A percentile compares a stretch with the other conserved stretches of the same genome.
Evolutionary conservation across 2,888 invertebrate genomes (phyloP).

Genomic region (Tetrapedia diversipes): DNA sequence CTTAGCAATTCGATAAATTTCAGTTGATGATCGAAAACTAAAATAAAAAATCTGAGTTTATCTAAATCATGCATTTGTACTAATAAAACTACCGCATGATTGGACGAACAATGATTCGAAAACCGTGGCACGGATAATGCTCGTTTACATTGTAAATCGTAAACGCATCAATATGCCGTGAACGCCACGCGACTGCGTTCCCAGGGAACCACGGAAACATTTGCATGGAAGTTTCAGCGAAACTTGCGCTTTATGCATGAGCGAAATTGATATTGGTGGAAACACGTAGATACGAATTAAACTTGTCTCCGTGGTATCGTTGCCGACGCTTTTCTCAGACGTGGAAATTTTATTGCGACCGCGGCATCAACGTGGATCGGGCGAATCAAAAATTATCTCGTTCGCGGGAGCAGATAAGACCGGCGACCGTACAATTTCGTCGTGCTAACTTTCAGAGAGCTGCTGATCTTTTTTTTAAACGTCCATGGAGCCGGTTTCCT

Average conservation of each 20-base stretch:
- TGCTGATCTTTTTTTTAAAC: too few relatives aligned
- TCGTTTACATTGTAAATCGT: not conserved
- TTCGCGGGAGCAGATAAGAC: too few relatives aligned
- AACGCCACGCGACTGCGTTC: not conserved
- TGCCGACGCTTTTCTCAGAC: not conserved
- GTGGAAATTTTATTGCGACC: not conserved
- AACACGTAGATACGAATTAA: slow-evolving; percentile 45
- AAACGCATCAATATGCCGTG: slow-evolving; percentile 4
- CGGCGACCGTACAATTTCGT: too few relatives aligned
- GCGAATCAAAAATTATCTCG: not conserved
- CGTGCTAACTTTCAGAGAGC: too few relatives aligned
- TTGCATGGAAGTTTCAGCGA: slow-evolving; percentile 35
- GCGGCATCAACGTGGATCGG: not conserved
- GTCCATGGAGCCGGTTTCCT: too few relatives aligned
- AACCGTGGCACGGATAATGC: too few relatives aligned
- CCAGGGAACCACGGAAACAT: not conserved
- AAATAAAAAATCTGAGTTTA: too few relatives aligned
- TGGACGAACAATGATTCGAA: too few relatives aligned
- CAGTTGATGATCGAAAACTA: too few relatives aligned
- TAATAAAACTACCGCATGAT: too few relatives aligned
- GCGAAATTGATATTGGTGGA: slow-evolving; percentile 47
- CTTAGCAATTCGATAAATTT: too few relatives aligned
- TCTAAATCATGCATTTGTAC: too few relatives aligned
- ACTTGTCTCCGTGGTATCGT: slow-evolving; percentile 14
- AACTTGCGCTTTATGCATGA: slow-evolving; percentile 27